A percentile compares a stretch with the other conserved stretches of the same genome.
phyloP scores from a whole-genome alignment of 1,140 invertebrate genomes.

The Lithobius niger region DNA sequence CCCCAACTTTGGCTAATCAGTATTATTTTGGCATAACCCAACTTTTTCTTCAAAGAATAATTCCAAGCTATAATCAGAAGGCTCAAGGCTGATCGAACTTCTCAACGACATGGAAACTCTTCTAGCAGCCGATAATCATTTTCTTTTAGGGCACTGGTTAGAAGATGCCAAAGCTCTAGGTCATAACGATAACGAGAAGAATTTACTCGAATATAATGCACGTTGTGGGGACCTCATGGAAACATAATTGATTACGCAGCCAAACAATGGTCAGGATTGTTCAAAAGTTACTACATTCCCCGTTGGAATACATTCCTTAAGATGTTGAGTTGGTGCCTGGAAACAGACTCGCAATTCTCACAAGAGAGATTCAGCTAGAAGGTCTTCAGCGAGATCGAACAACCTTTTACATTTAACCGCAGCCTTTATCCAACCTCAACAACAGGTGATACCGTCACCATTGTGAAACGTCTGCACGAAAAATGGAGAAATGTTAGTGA shows the following conservation, averaged over 20 bases:
- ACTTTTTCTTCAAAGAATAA: slow-evolving; percentile 9
- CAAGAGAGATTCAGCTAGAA: slow-evolving; percentile 33
- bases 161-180: slow-evolving; percentile 43
- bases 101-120: slow-evolving; percentile 54
- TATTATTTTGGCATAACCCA: slow-evolving; percentile 46
- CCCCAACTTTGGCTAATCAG: slow-evolving; percentile 51
- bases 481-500: too few relatives aligned
- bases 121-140: slow-evolving; percentile 50
- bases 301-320: slow-evolving; percentile 53
- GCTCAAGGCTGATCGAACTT: slow-evolving; percentile 32
- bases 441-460: slow-evolving; percentile 25
- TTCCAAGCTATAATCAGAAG: neutral
- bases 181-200: slow-evolving; percentile 33
- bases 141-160: slow-evolving; percentile 61
- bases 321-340: slow-evolving; percentile 13
- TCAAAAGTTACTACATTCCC: slow-evolving; percentile 49
- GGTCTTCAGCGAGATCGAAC: slow-evolving; percentile 49
- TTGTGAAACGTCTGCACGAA: slow-evolving; percentile 24
- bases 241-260: slow-evolving; percentile 80
- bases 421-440: slow-evolving; percentile 34
- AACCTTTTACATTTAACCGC: slow-evolving; percentile 45
- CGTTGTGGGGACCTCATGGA: slow-evolving; percentile 75
- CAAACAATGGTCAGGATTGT: slow-evolving; percentile 73
- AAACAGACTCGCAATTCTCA: slow-evolving; percentile 30
- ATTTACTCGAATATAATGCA: slow-evolving; percentile 65